A percentile compares a stretch with the other conserved stretches of the same genome.
Conservation (phyloP, 2,113 vertebrate species). For the Dasyurus viverrinus region DNA sequence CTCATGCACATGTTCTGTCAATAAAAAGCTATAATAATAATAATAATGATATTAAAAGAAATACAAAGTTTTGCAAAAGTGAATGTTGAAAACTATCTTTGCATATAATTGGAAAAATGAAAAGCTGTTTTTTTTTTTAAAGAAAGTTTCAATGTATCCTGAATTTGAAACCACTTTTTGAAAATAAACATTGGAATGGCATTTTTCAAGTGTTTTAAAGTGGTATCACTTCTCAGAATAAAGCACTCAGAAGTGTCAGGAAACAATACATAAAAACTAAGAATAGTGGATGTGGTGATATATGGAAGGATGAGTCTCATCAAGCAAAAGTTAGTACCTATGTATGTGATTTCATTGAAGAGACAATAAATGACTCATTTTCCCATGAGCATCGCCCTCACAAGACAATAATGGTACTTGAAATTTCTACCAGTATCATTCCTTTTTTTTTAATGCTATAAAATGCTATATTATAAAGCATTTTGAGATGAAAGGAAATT, state of each 20-base stretch:
- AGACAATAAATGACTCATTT: background rate
- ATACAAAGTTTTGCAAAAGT: too few relatives aligned
- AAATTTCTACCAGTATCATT: background rate
- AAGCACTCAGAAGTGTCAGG: background rate
- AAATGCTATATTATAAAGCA: background rate
- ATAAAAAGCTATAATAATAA: too few relatives aligned
- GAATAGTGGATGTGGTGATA: background rate
- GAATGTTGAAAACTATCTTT: too few relatives aligned
- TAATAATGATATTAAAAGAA: too few relatives aligned
- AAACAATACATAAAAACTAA: background rate
- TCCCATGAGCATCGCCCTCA: background rate
- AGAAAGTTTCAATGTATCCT: background rate
- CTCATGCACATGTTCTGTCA: too few relatives aligned
- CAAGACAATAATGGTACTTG: background rate
- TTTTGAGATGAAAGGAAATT: background rate
- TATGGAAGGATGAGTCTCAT: background rate
- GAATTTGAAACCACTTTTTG: conserved; percentile 28
- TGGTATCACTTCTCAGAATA: background rate
- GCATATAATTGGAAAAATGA: too few relatives aligned
- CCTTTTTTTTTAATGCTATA: background rate
- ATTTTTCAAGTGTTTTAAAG: background rate
- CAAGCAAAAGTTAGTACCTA: background rate
- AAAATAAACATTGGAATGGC: background rate
- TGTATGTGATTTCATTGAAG: background rate
- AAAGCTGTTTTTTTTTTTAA: background rate